Evolutionary conservation across 2,888 invertebrate species (phyloP).

Genomic region (Pteria penguin): DNA sequence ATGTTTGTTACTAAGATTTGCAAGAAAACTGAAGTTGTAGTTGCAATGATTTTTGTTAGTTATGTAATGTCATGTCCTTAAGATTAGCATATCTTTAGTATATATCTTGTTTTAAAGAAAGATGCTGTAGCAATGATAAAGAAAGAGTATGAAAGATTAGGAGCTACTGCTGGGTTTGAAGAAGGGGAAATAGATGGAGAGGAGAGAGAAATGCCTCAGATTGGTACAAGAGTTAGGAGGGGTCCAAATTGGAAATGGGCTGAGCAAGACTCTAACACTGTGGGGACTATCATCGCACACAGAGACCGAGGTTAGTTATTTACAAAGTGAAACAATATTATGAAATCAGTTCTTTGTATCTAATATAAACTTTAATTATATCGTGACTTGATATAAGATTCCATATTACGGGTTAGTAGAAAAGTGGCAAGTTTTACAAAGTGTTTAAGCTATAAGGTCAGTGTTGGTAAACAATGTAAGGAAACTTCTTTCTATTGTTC

Average conservation of each 20-base stretch:
- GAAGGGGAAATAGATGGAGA: constrained; percentile 10
- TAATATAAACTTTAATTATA: too few species aligned
- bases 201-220: constrained; percentile 17
- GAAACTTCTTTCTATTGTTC: too few species aligned
- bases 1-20: background rate
- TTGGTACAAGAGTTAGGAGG: constrained; percentile 33
- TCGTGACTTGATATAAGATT: too few species aligned
- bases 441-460: too few species aligned
- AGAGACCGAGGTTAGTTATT: constrained; percentile 23
- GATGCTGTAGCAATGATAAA: constrained; percentile 8
- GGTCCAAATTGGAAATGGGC: constrained; percentile 41
- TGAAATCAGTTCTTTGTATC: background rate
- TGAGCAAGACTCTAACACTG: constrained; percentile 24
- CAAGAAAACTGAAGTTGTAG: background rate
- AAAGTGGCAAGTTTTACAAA: too few species aligned
- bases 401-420: too few species aligned
- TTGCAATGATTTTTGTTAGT: background rate
- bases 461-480: too few species aligned
- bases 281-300: constrained; percentile 28
- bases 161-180: background rate
- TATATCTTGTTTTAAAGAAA: background rate
- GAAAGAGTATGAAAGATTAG: background rate
- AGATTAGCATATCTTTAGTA: background rate
- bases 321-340: too few species aligned
- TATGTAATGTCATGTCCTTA: background rate